Base-by-base conservation (phyloP, 2,888 invertebrate species). In the Eupelmus urozonus region DNA sequence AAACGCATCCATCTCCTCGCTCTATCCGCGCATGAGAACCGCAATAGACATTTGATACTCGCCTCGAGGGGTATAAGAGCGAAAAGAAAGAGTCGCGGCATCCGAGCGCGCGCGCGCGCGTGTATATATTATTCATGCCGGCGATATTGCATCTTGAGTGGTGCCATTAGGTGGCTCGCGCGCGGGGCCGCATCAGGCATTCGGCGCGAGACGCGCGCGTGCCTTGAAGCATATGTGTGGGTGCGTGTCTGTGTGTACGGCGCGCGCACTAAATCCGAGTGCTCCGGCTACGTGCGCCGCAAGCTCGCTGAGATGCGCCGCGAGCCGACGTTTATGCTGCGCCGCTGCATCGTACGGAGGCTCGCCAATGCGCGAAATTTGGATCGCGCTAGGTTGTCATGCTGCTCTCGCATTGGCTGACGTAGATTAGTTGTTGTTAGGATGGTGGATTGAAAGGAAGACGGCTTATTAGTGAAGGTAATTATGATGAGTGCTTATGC, bases 81-180 rank as follows among this genome's bases (percentile, higher is more conserved):
- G 29, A n/a, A 3, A 34, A 34, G 7, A 29, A 13, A 45, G 13
- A 45, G 9, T 13, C 45, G 16, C 9, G 16, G 2, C 13, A 45
- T 2, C 16, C 53, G 18, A 4, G 53, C 16, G 53, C 2, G 18
- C 2, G 20, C 2, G 53, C 2, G 53, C 76, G 81, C 78, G 78
- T 78, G 76, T 84, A 85, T 86, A 85, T 85, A 87, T 87, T 87
- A 88, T 88, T 88, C 87, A 88, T 87, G 86, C 83, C 9, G 81
- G 82, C 84, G 84, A 87, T 88, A 88, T 87, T 87, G 87, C 87
- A 86, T 86, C 87, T 87, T 85, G 86, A 88, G 87, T 86, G 85
- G 84, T 84, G 83, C 87, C 87, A 87, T 88, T 88, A 87, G 86
- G 83, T 67, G n/a, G n/a, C n/a, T n/a, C n/a, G n/a, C n/a, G n/a